Evolutionary conservation across 2,113 vertebrate genomes (phyloP).

Genomic region (Tauraco erythrolophus): DNA sequence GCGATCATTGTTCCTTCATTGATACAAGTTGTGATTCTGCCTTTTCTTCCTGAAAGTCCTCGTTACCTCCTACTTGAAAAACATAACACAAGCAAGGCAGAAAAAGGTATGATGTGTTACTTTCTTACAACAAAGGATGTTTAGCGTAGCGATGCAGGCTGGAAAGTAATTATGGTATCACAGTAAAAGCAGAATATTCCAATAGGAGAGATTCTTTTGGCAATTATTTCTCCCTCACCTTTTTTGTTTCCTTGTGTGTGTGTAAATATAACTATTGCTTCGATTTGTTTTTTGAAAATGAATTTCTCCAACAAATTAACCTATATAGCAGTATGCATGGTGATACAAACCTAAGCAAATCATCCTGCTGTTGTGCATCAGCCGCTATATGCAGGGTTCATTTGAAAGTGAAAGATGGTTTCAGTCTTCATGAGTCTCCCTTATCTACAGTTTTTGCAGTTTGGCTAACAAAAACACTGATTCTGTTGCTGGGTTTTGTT

Average conservation of each 20-base stretch:
- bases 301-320: neutral
- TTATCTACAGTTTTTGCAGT: neutral
- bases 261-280: neutral
- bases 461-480: neutral
- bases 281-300: neutral
- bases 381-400: neutral
- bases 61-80: constrained; percentile 91
- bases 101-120: constrained; percentile 81
- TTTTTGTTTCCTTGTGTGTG: neutral
- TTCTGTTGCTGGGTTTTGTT: neutral
- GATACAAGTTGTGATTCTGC: constrained; percentile 85
- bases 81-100: constrained; percentile 79
- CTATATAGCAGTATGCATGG: neutral
- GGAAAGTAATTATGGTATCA: neutral
- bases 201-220: neutral
- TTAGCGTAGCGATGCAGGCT: neutral
- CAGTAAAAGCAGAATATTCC: neutral
- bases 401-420: neutral
- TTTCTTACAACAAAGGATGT: neutral
- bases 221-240: neutral
- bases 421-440: neutral
- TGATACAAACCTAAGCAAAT: neutral
- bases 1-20: constrained; percentile 83
- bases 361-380: neutral
- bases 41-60: constrained; percentile 93